phyloP scores from a whole-genome alignment of 2,888 invertebrate species.

The Chironomus tentans region DNA sequence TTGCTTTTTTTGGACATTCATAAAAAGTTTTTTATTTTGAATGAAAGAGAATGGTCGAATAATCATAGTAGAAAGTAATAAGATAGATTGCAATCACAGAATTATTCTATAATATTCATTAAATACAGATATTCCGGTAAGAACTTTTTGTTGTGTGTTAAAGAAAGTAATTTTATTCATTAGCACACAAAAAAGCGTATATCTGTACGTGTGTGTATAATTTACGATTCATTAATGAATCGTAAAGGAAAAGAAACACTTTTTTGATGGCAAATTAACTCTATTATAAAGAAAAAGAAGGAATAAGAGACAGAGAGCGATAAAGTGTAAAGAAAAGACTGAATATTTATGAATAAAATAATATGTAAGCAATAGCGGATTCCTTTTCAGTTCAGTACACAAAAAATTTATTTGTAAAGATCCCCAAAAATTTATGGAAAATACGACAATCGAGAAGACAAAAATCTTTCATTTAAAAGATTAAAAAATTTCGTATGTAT shows the following conservation, averaged over 20 bases:
- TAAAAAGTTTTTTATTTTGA: not conserved
- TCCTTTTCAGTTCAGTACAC: not conserved
- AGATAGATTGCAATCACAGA: not conserved
- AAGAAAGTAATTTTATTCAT: too few relatives aligned
- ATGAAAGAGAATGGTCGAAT: not conserved
- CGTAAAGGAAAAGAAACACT: not conserved
- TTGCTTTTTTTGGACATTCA: not conserved
- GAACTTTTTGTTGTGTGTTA: too few relatives aligned
- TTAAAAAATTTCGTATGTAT: not conserved
- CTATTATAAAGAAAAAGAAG: not conserved
- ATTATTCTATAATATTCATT: not conserved
- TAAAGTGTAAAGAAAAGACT: not conserved
- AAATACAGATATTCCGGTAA: not conserved
- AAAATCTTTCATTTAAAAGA: not conserved
- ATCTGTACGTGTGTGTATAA: not conserved
- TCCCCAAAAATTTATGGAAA: not conserved
- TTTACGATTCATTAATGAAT: not conserved
- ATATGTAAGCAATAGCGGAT: not conserved
- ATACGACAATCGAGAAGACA: not conserved
- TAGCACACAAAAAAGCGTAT: not conserved
- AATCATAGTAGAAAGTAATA: constrained; percentile 4
- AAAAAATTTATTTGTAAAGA: not conserved
- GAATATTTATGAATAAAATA: not conserved
- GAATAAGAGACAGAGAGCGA: not conserved
- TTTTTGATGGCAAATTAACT: not conserved